Evolutionary conservation across 2,113 vertebrate genomes (phyloP).

Genomic region (Labrus mixtus): DNA sequence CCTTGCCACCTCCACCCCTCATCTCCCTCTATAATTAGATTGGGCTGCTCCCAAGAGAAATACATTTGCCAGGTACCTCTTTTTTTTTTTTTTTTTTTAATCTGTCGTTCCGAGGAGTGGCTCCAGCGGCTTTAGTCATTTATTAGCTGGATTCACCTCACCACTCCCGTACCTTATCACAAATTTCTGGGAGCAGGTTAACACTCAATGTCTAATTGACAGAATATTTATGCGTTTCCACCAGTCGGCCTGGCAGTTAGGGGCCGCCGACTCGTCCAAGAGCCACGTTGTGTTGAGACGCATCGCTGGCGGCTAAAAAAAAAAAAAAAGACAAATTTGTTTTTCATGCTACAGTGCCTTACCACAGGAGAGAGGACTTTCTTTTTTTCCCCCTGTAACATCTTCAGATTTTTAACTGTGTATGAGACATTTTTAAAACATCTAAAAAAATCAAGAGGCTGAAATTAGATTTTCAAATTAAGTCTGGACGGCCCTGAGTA

Average conservation of each 20-base stretch:
- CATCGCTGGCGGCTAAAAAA: neutral
- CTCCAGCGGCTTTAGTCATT: conserved; percentile 79
- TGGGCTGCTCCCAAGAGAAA: conserved; percentile 77
- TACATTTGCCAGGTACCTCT: conserved; percentile 81
- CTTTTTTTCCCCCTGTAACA: neutral
- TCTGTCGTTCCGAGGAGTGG: conserved; percentile 71
- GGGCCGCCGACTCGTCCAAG: conserved; percentile 31
- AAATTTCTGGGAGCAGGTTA: conserved; percentile 85
- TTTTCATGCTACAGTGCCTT: conserved; percentile 32
- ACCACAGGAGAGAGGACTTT: neutral
- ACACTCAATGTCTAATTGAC: conserved; percentile 83
- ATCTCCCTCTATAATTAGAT: conserved; percentile 78
- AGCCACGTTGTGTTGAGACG: conserved; percentile 10
- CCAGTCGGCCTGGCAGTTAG: conserved; percentile 69
- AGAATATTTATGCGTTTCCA: conserved; percentile 86
- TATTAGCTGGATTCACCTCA: conserved; percentile 87
- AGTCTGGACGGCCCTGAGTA: neutral
- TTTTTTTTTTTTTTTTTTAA: conserved; percentile 72
- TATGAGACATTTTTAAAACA: neutral
- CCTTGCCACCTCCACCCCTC: conserved; percentile 39
- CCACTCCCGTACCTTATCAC: conserved; percentile 84
- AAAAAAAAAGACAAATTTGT: neutral
- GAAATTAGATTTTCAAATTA: neutral
- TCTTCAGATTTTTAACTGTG: neutral
- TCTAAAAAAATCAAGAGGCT: neutral